Evolutionary conservation across 2,888 invertebrate genomes (phyloP), one percentile per base, ranked within the genome.

Genomic region (Antitype chi): DNA sequence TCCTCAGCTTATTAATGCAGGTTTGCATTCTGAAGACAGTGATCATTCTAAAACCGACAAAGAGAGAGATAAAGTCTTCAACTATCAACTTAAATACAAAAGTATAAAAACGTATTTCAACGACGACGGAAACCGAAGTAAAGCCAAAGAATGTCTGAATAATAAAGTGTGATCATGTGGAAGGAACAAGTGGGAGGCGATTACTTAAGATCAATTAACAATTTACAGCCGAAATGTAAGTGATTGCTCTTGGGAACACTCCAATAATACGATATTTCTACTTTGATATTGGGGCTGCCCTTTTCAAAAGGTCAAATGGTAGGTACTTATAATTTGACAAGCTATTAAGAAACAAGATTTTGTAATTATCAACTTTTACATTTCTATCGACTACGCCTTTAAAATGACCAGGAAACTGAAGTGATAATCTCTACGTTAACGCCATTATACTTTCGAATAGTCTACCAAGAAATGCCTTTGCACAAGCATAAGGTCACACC

Each of bases 121-220:
- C 8, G 25, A 53, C 11, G n/a, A 15, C 2, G 9, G 78, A 43
- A 32, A 32, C 60, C 60, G 15, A 67, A 52, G 23, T 15, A 20
- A 57, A 62, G 2, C 28, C 20, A 17, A 66, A 32, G 9, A 70
- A 84, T n/a, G 25, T 62, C 62, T 52, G 60, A 60, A 80, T 49
- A 71, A 80, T 70, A 85, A 69, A 85, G 74, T 62, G 43, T 60
- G 9, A 62, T 80, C 81, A 66, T 62, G 73, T 72, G 81, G 43
- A 80, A 80, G 28, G 32, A 66, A 72, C 32, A 80, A 80, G 66
- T 43, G 64, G 47, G 20, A 60, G 55, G 49, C 60, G 73, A 80
- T 85, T 85, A 71, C 81, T 71, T 80, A 43, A 80, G 85, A 80
- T 80, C 66, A 85, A 80, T 80, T 84, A 84, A 66, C 49, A 66